A percentile compares a stretch with the other conserved stretches of the same genome.
These are phyloP conservation scores for Ophonus ardosiacus DNA, from an alignment of 2,888 invertebrate genomes.

Conservation along the genomic window DNA sequence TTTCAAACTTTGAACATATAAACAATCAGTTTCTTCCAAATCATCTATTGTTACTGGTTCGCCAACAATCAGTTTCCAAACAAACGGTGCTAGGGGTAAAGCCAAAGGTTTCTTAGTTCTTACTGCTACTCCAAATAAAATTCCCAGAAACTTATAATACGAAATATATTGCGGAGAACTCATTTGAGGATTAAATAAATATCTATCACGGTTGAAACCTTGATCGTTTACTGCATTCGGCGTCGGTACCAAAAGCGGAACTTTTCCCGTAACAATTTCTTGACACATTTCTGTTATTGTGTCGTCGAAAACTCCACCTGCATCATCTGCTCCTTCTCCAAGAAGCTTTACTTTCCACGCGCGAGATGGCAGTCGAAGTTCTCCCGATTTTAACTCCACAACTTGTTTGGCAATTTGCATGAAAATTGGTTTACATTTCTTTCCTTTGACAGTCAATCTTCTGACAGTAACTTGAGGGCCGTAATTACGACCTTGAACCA, in stretches of 20 bases:
- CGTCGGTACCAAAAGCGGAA: conserved; percentile 80
- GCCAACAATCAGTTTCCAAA: conserved; percentile 81
- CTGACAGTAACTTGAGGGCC: conserved; percentile 82
- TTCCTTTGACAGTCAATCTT: conserved; percentile 78
- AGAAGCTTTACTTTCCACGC: conserved; percentile 83
- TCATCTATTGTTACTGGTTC: conserved; percentile 80
- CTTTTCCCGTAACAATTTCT: conserved; percentile 79
- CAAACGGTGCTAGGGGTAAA: conserved; percentile 80
- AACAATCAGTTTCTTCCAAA: conserved; percentile 80
- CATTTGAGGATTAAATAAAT: conserved; percentile 80
- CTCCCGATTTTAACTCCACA: conserved; percentile 78
- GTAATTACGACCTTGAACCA: conserved; percentile 83
- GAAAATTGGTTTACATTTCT: conserved; percentile 79
- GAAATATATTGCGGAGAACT: conserved; percentile 77
- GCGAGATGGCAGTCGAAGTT: conserved; percentile 80
- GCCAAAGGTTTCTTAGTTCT: conserved; percentile 83
- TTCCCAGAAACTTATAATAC: conserved; percentile 80
- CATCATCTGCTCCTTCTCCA: conserved; percentile 84
- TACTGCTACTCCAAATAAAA: conserved; percentile 81
- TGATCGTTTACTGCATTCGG: conserved; percentile 81
- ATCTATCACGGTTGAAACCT: conserved; percentile 81
- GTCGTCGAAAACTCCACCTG: conserved; percentile 84
- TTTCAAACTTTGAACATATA: conserved; percentile 79
- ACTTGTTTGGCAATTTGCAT: conserved; percentile 82
- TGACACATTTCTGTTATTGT: conserved; percentile 84